These are phyloP conservation scores for Tor tambroides DNA, from an alignment of 2,113 vertebrate species.

Conservation along the genomic window DNA sequence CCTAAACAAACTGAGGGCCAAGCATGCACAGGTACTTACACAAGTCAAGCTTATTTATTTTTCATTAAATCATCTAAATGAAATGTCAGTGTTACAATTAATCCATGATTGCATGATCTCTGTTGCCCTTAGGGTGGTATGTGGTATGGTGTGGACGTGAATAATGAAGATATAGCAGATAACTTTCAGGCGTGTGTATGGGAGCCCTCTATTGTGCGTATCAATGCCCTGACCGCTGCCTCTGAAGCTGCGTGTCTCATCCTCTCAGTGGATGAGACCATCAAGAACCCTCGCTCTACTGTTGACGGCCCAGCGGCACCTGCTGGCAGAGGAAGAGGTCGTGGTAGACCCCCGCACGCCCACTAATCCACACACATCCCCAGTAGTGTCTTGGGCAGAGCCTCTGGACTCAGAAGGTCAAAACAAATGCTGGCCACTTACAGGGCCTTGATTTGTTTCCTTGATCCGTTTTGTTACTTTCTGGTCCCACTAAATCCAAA, in stretches of 20 bases:
- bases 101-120: background rate
- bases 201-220: constrained; percentile 91
- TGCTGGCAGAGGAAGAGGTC: constrained; percentile 75
- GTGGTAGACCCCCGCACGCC: constrained; percentile 80
- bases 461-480: constrained; percentile 21
- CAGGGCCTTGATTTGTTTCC: background rate
- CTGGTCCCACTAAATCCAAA: background rate
- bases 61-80: background rate
- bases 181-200: constrained; percentile 91
- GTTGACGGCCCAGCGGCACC: constrained; percentile 74
- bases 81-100: background rate
- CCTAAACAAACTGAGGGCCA: constrained; percentile 95
- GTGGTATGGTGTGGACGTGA: constrained; percentile 95
- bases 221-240: constrained; percentile 92
- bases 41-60: background rate
- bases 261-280: constrained; percentile 93
- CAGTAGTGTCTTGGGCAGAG: constrained; percentile 49
- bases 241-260: constrained; percentile 95
- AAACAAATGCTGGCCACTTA: background rate
- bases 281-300: constrained; percentile 90
- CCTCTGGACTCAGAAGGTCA: constrained; percentile 39
- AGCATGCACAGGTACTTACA: constrained; percentile 89
- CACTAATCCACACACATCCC: constrained; percentile 65
- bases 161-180: constrained; percentile 93
- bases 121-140: constrained; percentile 79